Evolutionary conservation across 2,888 invertebrate genomes (phyloP).

Genomic region (Stomorhina lunata): DNA sequence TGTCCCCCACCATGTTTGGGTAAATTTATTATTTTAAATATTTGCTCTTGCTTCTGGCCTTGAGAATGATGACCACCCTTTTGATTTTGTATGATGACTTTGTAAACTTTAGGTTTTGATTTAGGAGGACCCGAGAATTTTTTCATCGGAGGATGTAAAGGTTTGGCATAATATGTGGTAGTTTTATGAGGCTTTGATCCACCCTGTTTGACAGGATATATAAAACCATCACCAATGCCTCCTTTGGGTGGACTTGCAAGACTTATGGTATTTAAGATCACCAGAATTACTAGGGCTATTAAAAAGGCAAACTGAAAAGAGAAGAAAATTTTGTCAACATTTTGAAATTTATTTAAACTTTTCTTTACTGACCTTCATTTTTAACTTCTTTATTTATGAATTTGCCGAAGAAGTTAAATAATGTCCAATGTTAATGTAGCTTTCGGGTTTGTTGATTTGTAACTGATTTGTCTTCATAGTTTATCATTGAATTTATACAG

Average conservation of each 20-base stretch:
- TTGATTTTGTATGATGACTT: conserved; percentile 51
- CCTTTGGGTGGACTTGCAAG: conserved; percentile 45
- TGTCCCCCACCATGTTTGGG: conserved; percentile 4
- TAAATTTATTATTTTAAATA: conserved; percentile 68
- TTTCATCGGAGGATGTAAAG: conserved; percentile 27
- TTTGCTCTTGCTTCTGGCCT: conserved; percentile 64
- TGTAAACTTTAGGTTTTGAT: conserved; percentile 25
- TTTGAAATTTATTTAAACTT: not conserved
- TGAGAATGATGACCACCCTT: not conserved
- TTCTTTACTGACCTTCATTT: conserved; percentile 50
- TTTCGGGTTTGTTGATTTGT: not conserved
- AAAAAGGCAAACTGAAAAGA: conserved; percentile 11
- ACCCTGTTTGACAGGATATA: conserved; percentile 43
- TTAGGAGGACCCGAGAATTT: not conserved
- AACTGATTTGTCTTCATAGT: conserved; percentile 39
- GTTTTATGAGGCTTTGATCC: conserved; percentile 24
- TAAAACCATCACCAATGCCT: conserved; percentile 63
- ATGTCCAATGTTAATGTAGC: not conserved
- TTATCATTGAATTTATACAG: conserved; percentile 45
- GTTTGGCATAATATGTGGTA: conserved; percentile 55
- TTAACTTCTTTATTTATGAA: not conserved
- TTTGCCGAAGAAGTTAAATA: not conserved
- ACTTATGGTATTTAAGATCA: not conserved
- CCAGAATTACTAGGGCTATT: not conserved
- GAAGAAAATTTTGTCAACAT: not conserved